Evolutionary conservation across 2,113 vertebrate genomes (phyloP).

Genomic region (Proterorhinus semilunaris): DNA sequence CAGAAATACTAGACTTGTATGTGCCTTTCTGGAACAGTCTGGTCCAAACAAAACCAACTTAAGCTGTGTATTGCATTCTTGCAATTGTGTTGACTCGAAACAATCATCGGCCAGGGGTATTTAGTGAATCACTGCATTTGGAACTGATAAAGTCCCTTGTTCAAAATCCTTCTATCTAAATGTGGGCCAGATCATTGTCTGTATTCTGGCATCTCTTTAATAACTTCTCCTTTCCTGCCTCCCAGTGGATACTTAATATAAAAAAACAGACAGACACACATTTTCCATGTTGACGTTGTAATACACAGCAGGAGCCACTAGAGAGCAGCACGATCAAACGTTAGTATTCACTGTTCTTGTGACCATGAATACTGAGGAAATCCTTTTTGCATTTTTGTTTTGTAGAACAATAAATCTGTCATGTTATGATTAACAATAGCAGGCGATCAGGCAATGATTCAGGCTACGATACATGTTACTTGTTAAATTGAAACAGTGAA

Average conservation of each 20-base stretch:
- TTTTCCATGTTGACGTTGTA: not conserved
- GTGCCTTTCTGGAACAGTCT: constrained; percentile 31
- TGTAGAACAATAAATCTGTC: not conserved
- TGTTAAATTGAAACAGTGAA: too few relatives aligned
- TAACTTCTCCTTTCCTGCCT: constrained; percentile 40
- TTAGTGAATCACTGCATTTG: constrained; percentile 22
- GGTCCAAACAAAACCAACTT: constrained; percentile 48
- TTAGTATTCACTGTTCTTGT: not conserved
- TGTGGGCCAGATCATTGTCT: constrained; percentile 17
- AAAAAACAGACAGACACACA: not conserved
- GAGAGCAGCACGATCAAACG: constrained; percentile 37
- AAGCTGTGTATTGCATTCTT: constrained; percentile 35
- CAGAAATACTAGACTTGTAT: constrained; percentile 37
- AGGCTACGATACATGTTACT: too few relatives aligned
- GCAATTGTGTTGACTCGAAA: constrained; percentile 23
- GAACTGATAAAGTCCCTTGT: constrained; percentile 43
- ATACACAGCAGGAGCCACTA: constrained; percentile 31
- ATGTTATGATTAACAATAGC: not conserved
- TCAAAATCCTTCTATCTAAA: constrained; percentile 31
- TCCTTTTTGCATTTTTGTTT: not conserved
- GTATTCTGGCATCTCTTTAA: constrained; percentile 9
- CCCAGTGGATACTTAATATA: constrained; percentile 31
- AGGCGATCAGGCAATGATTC: not conserved
- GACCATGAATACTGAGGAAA: not conserved
- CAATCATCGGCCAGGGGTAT: constrained; percentile 13